A percentile compares a stretch with the other conserved stretches of the same genome.
phyloP scores from a whole-genome alignment of 1,140 invertebrate species.

The Ruditapes philippinarum region DNA sequence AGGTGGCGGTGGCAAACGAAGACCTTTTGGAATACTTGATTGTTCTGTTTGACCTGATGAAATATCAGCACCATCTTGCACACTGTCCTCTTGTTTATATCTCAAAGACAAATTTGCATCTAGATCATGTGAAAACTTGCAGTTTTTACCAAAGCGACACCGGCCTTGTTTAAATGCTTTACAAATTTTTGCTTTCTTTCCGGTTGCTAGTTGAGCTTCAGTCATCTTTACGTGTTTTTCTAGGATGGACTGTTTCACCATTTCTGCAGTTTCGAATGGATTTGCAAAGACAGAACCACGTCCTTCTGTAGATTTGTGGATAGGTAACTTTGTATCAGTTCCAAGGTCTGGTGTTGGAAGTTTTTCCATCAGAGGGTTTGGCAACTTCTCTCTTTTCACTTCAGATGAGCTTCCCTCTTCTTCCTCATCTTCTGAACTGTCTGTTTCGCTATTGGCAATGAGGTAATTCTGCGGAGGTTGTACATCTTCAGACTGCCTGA shows the following conservation, averaged over 20 bases:
- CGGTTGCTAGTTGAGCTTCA: slow-evolving; percentile 90
- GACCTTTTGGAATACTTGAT: slow-evolving; percentile 87
- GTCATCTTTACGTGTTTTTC: slow-evolving; percentile 98
- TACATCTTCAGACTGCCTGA: slow-evolving; percentile 42
- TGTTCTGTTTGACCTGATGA: slow-evolving; percentile 76
- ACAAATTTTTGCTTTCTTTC: slow-evolving; percentile 94
- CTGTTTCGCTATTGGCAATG: slow-evolving; percentile 72
- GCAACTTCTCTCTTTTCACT: slow-evolving; percentile 71
- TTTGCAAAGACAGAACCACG: slow-evolving; percentile 93
- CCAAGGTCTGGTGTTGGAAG: slow-evolving; percentile 64
- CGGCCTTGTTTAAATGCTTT: slow-evolving; percentile 97
- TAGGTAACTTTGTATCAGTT: neutral
- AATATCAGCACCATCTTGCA: neutral
- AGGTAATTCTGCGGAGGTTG: slow-evolving; percentile 65
- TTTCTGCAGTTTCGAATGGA: slow-evolving; percentile 96
- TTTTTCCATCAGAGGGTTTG: slow-evolving; percentile 74
- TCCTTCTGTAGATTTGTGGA: neutral
- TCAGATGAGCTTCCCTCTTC: neutral
- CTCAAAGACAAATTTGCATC: slow-evolving; percentile 54
- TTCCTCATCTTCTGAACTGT: slow-evolving; percentile 79
- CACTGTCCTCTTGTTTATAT: slow-evolving; percentile 51
- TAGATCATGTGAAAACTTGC: slow-evolving; percentile 95
- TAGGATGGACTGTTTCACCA: slow-evolving; percentile 94
- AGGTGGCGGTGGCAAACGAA: slow-evolving; percentile 16
- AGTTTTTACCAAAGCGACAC: slow-evolving; percentile 96